A percentile compares a stretch with the other conserved stretches of the same genome.
These are phyloP conservation scores for Glaucomys volans DNA, from an alignment of 2,113 vertebrate species.

Conservation along the genomic window DNA sequence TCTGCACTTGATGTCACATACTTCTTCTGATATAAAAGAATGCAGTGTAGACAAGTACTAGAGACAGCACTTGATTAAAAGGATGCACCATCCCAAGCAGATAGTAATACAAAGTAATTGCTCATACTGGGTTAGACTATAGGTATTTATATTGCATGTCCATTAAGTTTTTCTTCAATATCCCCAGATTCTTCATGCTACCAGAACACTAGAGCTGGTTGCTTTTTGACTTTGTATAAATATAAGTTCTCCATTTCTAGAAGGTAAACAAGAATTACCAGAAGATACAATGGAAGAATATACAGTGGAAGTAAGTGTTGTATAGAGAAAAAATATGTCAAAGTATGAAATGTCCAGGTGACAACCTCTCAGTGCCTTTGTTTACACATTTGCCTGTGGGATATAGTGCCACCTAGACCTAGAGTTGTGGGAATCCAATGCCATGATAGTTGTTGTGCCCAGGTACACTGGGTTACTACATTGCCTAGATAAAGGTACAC, in stretches of 20 bases:
- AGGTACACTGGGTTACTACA: no score
- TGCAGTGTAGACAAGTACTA: neutral
- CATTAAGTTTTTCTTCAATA: neutral
- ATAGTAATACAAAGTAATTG: neutral
- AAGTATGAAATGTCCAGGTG: neutral
- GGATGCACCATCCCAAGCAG: neutral
- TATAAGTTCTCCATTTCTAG: neutral
- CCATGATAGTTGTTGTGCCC: neutral
- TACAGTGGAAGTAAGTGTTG: neutral
- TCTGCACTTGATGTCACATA: neutral
- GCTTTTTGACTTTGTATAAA: neutral
- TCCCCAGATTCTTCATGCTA: neutral
- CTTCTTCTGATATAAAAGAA: neutral
- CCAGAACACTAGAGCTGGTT: neutral
- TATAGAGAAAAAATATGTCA: neutral
- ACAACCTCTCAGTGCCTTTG: neutral
- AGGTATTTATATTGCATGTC: neutral
- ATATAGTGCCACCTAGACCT: neutral
- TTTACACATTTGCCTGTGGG: neutral
- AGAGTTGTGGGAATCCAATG: neutral
- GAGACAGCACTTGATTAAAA: neutral
- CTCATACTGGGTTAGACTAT: neutral
- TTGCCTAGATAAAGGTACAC: neutral
- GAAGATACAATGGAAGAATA: neutral
- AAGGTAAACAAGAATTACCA: neutral